Evolutionary conservation across 2,888 invertebrate species (phyloP), one percentile per base, ranked within the genome.

Genomic region (Nomada ferruginata): DNA sequence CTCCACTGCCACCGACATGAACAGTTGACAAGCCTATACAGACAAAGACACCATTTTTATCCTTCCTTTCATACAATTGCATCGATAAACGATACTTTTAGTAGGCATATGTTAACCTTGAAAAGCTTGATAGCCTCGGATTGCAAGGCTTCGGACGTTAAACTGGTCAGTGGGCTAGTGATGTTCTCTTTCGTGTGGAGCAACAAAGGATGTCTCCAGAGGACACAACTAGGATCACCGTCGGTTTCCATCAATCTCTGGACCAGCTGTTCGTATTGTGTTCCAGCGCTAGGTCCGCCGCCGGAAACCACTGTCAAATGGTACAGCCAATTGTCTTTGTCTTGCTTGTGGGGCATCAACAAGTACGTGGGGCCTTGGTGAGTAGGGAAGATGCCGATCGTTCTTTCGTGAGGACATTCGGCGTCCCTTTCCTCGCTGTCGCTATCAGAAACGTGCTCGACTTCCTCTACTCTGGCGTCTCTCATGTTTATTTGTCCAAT

Each of bases 231-330:
- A 18, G 98, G 96, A 94, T 98, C 98, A 0, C 98, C 98, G 91
- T 98, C 98, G 55, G 97, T 97, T 94, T 98, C 98, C 98, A 99
- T 98, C 50, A 99, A 95, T 93, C 98, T 98, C 94, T 99, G 98
- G 60, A 99, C 96, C 20, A 99, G 95, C 92, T 99, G 98, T 93
- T 99, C 99, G 93, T 98, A 99, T 92, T 98, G 98, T 0, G 99
- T 99, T 68, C 99, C 99, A 59, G 97, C 97, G 91, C 97, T 97
- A 5, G 97, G 96, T 0, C 98, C 97, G 7, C 98, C 98, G 4
- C 98, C 98, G 74, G 98, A 98, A 0, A 99, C 99, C 15, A 99
- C 97, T 0, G 98, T 98, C 83, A 97, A 93, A 90, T 97, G 97
- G 91, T 97, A 97, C 76, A 97, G 92, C 97, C 97, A 97, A 84